Base-by-base conservation (phyloP, 1,140 invertebrate species). In the Apis cerana region DNA sequence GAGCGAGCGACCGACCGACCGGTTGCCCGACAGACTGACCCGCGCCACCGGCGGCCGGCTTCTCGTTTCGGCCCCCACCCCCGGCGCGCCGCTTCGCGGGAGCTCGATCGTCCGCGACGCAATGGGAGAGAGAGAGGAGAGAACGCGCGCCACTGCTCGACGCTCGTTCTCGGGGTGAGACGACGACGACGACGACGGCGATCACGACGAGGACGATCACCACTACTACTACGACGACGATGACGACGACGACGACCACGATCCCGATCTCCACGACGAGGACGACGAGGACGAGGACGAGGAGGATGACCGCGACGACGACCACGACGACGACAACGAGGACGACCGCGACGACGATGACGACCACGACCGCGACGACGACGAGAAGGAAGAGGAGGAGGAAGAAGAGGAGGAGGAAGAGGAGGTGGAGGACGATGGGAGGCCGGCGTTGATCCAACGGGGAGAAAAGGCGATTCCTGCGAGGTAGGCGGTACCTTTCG, bases 21-120 rank as follows among this genome's bases (percentile, higher is more conserved):
- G 92, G 92, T 92, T 93, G 92, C 92, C 93, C 93, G 93, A 94
- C 91, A 94, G 93, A 94, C 93, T 94, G 93, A 94, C 93, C 92
- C 92, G 91, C 91, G 90, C 91, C 89, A 89, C 89, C 85, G 90
- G 90, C 92, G 91, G 91, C 93, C 92, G 93, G 91, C 91, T 93
- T 91, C 92, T 88, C 90, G 92, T 89, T 90, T 85, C 86, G 84
- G 84, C 83, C 85, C 86, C 87, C 85, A 85, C 87, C 90, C 90
- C 86, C 87, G 86, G 56, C 82, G 67, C 77, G 62, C n/a, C 71
- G 43, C 72, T 52, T 81, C 79, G 72, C 80, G 59, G 74, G 82
- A 71, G 68, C 80, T 77, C 68, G 72, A 77, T 74, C 72, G 77
- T 52, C 80, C 52, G 59, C 61, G 78, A 21, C 70, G 52, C 70